These are phyloP conservation scores for Cryptus armator DNA, from an alignment of 2,888 invertebrate genomes.

Conservation along the genomic window DNA sequence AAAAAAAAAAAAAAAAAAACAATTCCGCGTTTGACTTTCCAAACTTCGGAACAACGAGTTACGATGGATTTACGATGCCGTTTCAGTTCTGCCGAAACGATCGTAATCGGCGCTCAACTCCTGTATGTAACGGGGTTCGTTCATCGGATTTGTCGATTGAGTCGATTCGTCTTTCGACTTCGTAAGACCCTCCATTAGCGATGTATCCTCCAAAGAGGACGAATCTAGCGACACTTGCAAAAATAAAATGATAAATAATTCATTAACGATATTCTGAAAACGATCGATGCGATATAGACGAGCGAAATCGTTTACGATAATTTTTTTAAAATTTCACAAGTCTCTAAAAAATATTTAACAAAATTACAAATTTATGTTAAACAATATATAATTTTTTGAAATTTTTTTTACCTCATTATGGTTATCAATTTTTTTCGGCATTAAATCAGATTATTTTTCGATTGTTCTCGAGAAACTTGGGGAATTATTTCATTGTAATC, in stretches of 20 bases:
- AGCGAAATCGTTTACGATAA: neutral
- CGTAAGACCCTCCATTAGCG: slow-evolving; percentile 76
- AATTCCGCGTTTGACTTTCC: neutral
- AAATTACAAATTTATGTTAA: too few relatives aligned
- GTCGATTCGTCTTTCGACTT: slow-evolving; percentile 70
- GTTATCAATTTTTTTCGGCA: neutral
- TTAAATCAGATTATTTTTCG: neutral
- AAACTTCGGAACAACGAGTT: neutral
- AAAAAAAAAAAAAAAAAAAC: neutral
- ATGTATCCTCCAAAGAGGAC: slow-evolving; percentile 80
- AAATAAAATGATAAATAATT: slow-evolving; percentile 44
- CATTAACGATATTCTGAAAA: slow-evolving; percentile 27
- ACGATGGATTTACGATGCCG: neutral
- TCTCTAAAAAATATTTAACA: neutral
- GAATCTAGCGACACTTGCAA: slow-evolving; percentile 76
- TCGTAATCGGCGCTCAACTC: slow-evolving; percentile 67
- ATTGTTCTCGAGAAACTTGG: neutral
- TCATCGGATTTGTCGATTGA: slow-evolving; percentile 66
- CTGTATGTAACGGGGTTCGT: slow-evolving; percentile 73
- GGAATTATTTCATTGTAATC: neutral
- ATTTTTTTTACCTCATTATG: neutral
- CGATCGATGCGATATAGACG: neutral
- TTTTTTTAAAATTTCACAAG: neutral
- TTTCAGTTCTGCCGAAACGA: slow-evolving; percentile 1
- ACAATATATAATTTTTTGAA: too few relatives aligned